These are phyloP conservation scores for Tetrao urogallus DNA, from an alignment of 2,113 vertebrate species.

Conservation along the genomic window DNA sequence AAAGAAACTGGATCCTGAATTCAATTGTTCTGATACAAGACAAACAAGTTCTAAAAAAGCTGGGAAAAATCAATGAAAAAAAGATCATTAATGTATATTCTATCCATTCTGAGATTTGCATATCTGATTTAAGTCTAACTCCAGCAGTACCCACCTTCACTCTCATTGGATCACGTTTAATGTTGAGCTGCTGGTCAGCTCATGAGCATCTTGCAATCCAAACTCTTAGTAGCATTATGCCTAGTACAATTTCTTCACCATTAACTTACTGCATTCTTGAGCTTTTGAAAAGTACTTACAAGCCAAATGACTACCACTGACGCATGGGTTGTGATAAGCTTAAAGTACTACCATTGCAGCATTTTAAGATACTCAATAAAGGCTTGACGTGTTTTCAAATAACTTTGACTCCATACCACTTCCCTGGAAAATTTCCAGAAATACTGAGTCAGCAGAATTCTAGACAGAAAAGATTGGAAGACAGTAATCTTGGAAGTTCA, in stretches of 20 bases:
- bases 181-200: not conserved
- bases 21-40: not conserved
- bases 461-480: not conserved
- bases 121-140: not conserved
- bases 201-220: not conserved
- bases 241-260: not conserved
- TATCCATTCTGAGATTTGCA: not conserved
- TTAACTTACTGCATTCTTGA: not conserved
- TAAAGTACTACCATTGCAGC: not conserved
- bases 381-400: not conserved
- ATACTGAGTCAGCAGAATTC: not conserved
- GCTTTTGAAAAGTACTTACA: not conserved
- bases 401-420: not conserved
- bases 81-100: not conserved
- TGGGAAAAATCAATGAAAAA: not conserved
- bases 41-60: not conserved
- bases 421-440: not conserved
- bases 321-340: not conserved
- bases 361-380: not conserved
- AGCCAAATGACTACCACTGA: not conserved
- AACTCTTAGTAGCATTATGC: not conserved
- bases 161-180: not conserved
- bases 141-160: not conserved
- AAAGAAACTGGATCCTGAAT: not conserved
- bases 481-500: not conserved